phyloP scores from a whole-genome alignment of 2,113 vertebrate genomes.

The Neogobius melanostomus region DNA sequence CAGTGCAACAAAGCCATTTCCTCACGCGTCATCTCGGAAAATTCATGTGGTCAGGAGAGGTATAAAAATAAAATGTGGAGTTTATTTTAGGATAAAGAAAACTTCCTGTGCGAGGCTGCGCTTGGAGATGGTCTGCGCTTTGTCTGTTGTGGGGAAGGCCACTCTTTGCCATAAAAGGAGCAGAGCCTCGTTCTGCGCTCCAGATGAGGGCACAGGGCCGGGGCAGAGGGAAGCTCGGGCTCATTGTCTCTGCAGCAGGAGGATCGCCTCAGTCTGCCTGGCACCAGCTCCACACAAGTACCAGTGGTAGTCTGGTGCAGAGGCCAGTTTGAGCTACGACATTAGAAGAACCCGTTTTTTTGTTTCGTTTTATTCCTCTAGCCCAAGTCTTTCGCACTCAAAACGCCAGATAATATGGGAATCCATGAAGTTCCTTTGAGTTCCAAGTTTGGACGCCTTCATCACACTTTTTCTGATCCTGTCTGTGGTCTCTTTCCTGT shows the following conservation, averaged over 20 bases:
- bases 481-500: too few species aligned
- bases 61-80: slow-evolving; percentile 44
- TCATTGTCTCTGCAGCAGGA: slow-evolving; percentile 20
- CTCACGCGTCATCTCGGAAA: slow-evolving; percentile 23
- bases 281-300: slow-evolving; percentile 32
- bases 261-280: slow-evolving; percentile 28
- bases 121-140: slow-evolving; percentile 26
- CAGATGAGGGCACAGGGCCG: slow-evolving; percentile 51
- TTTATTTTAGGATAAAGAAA: slow-evolving; percentile 67
- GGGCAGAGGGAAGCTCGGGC: slow-evolving; percentile 39
- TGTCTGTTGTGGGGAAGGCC: slow-evolving; percentile 57
- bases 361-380: too few species aligned
- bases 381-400: too few species aligned
- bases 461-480: too few species aligned
- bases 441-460: too few species aligned
- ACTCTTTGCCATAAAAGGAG: slow-evolving; percentile 73
- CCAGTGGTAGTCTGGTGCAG: neutral
- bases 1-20: slow-evolving; percentile 47
- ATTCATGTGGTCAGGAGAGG: slow-evolving; percentile 51
- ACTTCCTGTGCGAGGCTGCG: slow-evolving; percentile 35
- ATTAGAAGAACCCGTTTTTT: too few species aligned
- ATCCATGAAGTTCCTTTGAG: too few species aligned
- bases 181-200: slow-evolving; percentile 48
- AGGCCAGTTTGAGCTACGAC: too few species aligned
- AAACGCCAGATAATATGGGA: too few species aligned